These are phyloP conservation scores for Achatina immaculata DNA, from an alignment of 1,140 invertebrate genomes.

Conservation along the genomic window DNA sequence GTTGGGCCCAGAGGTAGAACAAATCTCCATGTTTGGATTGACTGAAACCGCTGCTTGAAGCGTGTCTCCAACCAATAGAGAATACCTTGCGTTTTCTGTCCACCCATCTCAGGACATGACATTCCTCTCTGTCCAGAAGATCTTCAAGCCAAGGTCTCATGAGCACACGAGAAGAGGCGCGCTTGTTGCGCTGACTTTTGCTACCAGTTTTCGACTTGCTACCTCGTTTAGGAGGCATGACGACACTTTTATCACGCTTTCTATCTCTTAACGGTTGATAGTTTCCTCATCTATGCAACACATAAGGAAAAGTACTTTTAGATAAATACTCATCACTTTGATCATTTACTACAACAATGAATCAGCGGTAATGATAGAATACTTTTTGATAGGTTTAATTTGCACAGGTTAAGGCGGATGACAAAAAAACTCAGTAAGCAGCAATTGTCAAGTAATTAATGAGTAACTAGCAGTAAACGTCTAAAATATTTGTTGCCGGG, in stretches of 20 bases:
- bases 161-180: background rate
- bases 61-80: conserved; percentile 6
- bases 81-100: background rate
- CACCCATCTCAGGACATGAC: background rate
- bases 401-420: too few relatives aligned
- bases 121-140: background rate
- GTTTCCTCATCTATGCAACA: conserved; percentile 6
- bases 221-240: background rate
- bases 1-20: background rate
- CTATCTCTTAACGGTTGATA: background rate
- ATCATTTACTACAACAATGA: too few relatives aligned
- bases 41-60: background rate
- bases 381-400: too few relatives aligned
- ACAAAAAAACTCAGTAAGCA: too few relatives aligned
- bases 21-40: background rate
- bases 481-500: too few relatives aligned
- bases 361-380: too few relatives aligned
- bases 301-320: too few relatives aligned
- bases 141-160: conserved; percentile 2
- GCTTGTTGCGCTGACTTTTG: background rate
- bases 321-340: too few relatives aligned
- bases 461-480: too few relatives aligned
- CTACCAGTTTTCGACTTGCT: background rate
- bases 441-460: too few relatives aligned
- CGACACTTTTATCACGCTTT: background rate